phyloP scores from a whole-genome alignment of 2,113 vertebrate species.

The Nesospiza acunhae region DNA sequence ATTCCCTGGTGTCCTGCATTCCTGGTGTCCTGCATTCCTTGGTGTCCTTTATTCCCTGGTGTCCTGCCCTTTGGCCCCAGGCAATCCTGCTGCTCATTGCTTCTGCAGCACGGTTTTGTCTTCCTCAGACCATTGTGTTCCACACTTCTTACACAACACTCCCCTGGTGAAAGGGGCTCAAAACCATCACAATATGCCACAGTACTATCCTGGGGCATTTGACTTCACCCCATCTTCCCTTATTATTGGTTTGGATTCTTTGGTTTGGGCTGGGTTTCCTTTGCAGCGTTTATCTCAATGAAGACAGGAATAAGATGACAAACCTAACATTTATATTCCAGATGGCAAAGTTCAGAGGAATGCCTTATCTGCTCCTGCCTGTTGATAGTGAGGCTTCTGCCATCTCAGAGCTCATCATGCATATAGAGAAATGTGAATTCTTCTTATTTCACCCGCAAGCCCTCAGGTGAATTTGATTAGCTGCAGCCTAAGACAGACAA shows the following conservation, averaged over 20 bases:
- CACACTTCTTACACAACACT: rapidly evolving
- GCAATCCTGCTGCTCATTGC: neutral
- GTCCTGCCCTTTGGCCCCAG: neutral
- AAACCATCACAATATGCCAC: neutral
- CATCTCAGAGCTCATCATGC: neutral
- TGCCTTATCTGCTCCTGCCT: neutral
- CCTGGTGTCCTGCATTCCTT: neutral
- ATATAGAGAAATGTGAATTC: neutral
- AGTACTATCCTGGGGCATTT: neutral
- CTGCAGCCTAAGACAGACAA: neutral
- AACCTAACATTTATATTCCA: neutral
- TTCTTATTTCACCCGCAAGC: neutral
- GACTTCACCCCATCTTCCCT: neutral
- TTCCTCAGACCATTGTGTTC: neutral
- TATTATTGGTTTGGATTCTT: neutral
- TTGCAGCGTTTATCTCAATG: neutral
- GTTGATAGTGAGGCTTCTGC: neutral
- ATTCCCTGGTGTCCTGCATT: neutral
- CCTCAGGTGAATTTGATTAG: neutral
- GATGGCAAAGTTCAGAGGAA: slow-evolving; percentile 31
- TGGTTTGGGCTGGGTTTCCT: neutral
- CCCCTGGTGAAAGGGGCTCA: neutral
- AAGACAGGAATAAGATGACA: neutral
- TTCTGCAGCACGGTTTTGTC: neutral
- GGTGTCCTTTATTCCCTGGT: neutral